These are phyloP conservation scores for Rhynchonema sp. DNA, from an alignment of 2,888 invertebrate genomes.

Conservation along the genomic window DNA sequence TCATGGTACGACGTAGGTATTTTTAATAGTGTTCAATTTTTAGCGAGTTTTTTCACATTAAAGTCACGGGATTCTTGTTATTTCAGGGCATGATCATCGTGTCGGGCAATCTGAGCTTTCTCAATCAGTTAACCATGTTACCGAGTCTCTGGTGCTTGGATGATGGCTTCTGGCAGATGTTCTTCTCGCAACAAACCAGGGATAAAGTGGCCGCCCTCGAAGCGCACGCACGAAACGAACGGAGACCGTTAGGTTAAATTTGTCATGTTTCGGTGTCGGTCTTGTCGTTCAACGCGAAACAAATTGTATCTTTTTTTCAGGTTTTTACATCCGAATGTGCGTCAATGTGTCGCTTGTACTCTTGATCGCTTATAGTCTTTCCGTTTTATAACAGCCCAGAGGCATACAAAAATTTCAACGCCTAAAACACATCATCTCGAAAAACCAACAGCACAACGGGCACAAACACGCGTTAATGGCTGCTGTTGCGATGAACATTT, in stretches of 20 bases:
- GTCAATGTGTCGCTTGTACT: background rate
- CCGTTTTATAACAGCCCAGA: no score
- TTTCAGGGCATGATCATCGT: conserved; percentile 28
- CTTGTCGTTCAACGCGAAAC: no score
- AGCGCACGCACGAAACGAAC: background rate
- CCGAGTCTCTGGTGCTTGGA: conserved; percentile 32
- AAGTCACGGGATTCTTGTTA: background rate
- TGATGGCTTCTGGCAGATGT: conserved; percentile 17
- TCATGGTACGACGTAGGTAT: conserved; percentile 24
- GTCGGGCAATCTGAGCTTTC: conserved; percentile 33
- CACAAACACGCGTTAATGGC: no score
- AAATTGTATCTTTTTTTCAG: background rate
- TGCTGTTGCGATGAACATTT: no score
- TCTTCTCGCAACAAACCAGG: conserved; percentile 7
- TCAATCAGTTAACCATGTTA: conserved; percentile 34
- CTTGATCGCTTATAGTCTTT: background rate
- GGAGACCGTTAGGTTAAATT: background rate
- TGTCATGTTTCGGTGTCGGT: no score
- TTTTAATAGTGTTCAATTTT: conserved; percentile 3
- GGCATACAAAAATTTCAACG: no score
- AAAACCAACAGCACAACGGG: no score
- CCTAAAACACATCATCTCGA: no score
- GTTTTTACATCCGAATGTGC: background rate
- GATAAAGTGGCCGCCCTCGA: conserved; percentile 1
- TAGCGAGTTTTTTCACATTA: background rate